Conservation (phyloP, 2,113 vertebrate genomes). For the Rhea pennata region DNA sequence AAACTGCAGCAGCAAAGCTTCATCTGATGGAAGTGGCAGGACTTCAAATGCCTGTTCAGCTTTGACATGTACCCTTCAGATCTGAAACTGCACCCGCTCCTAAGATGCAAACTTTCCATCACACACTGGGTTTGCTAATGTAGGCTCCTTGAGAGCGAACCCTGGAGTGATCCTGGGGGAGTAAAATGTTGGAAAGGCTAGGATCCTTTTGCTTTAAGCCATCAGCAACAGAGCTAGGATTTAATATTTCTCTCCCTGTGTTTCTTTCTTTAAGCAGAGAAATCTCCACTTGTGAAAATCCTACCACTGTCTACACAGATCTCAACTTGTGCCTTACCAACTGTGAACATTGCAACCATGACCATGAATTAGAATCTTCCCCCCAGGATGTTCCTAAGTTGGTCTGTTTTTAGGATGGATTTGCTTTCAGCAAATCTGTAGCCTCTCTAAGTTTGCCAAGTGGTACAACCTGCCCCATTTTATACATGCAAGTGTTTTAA, state of each 20-base stretch:
- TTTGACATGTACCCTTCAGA: background rate
- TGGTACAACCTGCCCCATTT: too few relatives aligned
- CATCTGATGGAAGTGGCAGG: background rate
- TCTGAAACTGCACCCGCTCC: background rate
- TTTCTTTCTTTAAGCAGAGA: background rate
- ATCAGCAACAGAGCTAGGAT: background rate
- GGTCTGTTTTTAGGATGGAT: background rate
- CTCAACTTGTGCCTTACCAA: background rate
- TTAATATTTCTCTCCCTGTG: background rate
- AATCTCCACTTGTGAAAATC: background rate
- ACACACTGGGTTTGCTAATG: background rate
- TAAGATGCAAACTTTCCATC: background rate
- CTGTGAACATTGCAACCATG: background rate
- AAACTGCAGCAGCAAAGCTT: background rate
- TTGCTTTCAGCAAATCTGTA: background rate
- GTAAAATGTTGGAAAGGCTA: background rate
- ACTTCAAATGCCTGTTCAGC: background rate
- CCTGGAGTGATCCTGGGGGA: background rate
- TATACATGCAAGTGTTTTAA: background rate
- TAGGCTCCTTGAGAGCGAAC: background rate
- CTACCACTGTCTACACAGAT: background rate
- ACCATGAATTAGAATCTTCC: background rate
- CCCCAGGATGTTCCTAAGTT: background rate
- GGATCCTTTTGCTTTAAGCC: background rate
- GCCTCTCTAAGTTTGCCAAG: background rate